Conservation (phyloP, 2,888 invertebrate genomes). For the Synanthedon tipuliformis region DNA sequence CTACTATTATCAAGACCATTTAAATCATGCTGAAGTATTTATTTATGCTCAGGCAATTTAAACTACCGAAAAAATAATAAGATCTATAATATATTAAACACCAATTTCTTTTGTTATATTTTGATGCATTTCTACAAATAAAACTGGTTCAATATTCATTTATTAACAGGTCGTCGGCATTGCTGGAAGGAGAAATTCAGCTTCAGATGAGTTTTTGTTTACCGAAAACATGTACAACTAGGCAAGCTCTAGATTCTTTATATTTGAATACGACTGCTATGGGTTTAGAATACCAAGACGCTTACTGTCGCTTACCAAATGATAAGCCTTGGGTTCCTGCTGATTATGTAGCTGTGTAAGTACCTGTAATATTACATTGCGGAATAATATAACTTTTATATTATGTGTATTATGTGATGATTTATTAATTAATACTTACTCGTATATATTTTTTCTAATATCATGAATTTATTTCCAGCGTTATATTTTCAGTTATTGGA, state of each 20-base stretch:
- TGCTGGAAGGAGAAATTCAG: conserved; percentile 4
- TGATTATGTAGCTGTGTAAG: conserved; percentile 50
- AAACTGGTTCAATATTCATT: too few species aligned
- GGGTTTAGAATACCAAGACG: conserved; percentile 25
- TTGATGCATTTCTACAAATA: too few species aligned
- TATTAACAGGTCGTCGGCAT: neutral
- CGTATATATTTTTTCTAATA: neutral
- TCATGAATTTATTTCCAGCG: conserved; percentile 15
- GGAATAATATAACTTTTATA: too few species aligned
- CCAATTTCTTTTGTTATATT: too few species aligned
- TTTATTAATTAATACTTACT: too few species aligned
- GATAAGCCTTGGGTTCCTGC: conserved; percentile 47
- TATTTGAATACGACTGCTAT: conserved; percentile 17
- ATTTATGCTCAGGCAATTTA: too few species aligned
- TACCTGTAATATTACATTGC: conserved; percentile 5
- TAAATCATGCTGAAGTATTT: too few species aligned
- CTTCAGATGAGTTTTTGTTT: conserved; percentile 35
- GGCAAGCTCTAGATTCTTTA: conserved; percentile 23
- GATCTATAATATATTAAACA: too few species aligned
- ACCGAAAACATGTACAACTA: conserved; percentile 38
- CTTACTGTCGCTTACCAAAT: conserved; percentile 37
- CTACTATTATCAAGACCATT: too few species aligned
- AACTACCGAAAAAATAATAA: too few species aligned
- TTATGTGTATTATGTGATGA: too few species aligned
- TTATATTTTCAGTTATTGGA: conserved; percentile 21